These are phyloP conservation scores for Micrasema minimum DNA, from an alignment of 1,140 invertebrate genomes.

Conservation along the genomic window DNA sequence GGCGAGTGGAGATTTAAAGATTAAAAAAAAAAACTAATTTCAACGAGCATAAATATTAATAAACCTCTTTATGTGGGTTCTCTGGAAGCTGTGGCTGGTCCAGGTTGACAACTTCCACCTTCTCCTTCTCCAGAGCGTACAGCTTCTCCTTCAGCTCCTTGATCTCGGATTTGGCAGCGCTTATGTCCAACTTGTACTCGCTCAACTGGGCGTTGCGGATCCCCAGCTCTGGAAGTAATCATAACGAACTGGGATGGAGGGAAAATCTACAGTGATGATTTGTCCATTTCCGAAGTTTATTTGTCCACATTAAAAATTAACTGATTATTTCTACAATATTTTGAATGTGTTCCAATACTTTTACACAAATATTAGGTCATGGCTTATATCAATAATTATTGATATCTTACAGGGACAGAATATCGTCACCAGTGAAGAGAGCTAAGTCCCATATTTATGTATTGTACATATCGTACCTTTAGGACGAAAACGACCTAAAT, in stretches of 20 bases:
- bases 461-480: too few species aligned
- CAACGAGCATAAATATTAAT: too few species aligned
- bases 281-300: neutral
- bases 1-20: too few species aligned
- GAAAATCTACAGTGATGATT: neutral
- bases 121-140: conserved; percentile 13
- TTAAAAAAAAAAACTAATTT: too few species aligned
- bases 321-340: neutral
- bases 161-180: neutral
- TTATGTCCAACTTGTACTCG: conserved; percentile 35
- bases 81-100: too few species aligned
- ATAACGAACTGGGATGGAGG: neutral
- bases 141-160: conserved; percentile 33
- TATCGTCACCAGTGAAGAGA: too few species aligned
- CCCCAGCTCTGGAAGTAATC: conserved; percentile 30
- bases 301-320: neutral
- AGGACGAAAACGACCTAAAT: too few species aligned
- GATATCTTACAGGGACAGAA: too few species aligned
- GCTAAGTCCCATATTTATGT: too few species aligned
- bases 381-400: neutral
- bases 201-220: conserved; percentile 40
- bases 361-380: neutral
- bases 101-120: neutral
- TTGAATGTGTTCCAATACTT: too few species aligned
- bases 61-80: too few species aligned